These are phyloP conservation scores for Dasypus novemcinctus DNA, from an alignment of 2,113 vertebrate species.

Conservation along the genomic window DNA sequence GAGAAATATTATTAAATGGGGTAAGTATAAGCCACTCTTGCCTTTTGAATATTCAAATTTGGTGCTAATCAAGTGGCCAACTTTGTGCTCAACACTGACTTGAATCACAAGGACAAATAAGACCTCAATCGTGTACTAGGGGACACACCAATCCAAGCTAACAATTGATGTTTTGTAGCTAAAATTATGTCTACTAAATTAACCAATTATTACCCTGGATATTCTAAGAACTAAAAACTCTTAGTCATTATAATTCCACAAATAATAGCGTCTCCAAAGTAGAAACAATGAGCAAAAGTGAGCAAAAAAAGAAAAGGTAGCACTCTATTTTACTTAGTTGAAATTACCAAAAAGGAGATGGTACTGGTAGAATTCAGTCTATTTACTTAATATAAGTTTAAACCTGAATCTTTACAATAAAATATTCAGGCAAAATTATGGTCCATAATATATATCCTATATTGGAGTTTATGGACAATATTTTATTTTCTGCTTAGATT, in stretches of 20 bases:
- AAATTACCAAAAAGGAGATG: neutral
- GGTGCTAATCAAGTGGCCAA: neutral
- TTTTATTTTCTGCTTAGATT: neutral
- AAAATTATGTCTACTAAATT: neutral
- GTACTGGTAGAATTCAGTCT: neutral
- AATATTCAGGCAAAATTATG: neutral
- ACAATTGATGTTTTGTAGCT: neutral
- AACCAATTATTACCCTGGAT: neutral
- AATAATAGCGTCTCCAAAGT: neutral
- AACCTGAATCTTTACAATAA: neutral
- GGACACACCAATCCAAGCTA: neutral
- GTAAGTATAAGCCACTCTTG: neutral
- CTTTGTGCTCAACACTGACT: neutral
- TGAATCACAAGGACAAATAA: neutral
- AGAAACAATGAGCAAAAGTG: neutral
- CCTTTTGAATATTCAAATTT: slow-evolving; percentile 33
- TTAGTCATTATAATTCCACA: neutral
- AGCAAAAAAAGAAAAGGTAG: neutral
- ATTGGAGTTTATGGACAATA: neutral
- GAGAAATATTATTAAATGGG: neutral
- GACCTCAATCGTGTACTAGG: neutral
- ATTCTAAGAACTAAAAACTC: neutral
- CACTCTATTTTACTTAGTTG: neutral
- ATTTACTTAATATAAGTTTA: neutral
- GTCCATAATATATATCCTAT: neutral